phyloP scores from a whole-genome alignment of 2,113 vertebrate species.

The Ranitomeya variabilis region DNA sequence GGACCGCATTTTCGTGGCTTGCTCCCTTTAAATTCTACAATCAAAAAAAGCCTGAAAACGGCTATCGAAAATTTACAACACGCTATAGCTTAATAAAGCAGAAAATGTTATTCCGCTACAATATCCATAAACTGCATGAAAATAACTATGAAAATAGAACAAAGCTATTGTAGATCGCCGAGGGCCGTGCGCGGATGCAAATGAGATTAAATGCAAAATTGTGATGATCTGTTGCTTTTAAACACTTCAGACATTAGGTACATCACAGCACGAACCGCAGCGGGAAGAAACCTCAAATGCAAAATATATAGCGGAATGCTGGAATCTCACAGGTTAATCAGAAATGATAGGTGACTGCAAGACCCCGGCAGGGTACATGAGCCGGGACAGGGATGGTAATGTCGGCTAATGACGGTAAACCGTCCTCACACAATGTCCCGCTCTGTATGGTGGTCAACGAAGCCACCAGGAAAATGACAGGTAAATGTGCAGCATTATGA shows the following conservation, averaged over 20 bases:
- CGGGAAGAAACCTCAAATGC: constrained; percentile 3
- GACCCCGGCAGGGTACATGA: background rate
- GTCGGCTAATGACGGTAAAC: constrained; percentile 32
- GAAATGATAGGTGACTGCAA: background rate
- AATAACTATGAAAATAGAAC: constrained; percentile 25
- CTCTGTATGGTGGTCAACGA: constrained; percentile 10
- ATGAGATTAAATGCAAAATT: constrained; percentile 32
- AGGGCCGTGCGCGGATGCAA: constrained; percentile 7
- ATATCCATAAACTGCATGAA: constrained; percentile 13
- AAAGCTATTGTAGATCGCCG: constrained; percentile 10
- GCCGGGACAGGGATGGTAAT: background rate
- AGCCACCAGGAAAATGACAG: constrained; percentile 43
- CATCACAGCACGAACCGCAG: background rate
- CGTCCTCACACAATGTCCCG: background rate
- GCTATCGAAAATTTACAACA: background rate
- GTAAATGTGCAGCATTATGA: constrained; percentile 30
- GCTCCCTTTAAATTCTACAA: background rate
- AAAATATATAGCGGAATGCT: background rate
- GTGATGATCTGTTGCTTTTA: constrained; percentile 23
- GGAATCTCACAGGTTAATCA: constrained; percentile 19
- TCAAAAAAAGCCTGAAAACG: background rate
- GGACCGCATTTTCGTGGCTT: too few species aligned
- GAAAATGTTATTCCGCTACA: background rate
- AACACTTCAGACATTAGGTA: background rate
- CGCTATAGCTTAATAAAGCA: background rate